Conservation (phyloP, 2,113 vertebrate species). For the Pavo muticus region DNA sequence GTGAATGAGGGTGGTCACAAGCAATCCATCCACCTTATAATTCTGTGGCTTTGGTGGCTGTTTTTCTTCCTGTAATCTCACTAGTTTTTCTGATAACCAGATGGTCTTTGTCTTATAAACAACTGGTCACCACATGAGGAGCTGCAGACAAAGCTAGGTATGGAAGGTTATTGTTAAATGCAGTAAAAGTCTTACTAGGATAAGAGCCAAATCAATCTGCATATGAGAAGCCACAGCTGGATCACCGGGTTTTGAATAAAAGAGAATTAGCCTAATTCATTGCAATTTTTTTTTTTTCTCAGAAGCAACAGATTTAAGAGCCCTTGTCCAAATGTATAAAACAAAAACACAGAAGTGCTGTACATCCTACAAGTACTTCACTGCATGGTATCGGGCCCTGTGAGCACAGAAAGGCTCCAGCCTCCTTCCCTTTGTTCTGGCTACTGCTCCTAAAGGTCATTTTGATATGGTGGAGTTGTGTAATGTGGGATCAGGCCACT, state of each 20-base stretch:
- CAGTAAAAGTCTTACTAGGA: not conserved
- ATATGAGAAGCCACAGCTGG: not conserved
- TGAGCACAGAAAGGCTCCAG: not conserved
- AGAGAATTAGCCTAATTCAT: not conserved
- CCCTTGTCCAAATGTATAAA: not conserved
- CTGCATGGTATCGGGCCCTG: not conserved
- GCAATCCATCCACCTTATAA: not conserved
- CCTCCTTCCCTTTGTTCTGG: not conserved
- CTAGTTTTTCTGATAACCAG: not conserved
- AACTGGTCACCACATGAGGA: not conserved
- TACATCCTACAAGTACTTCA: not conserved
- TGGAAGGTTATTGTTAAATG: accelerated
- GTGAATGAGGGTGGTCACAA: not conserved
- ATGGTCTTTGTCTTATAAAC: not conserved
- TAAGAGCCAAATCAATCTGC: not conserved
- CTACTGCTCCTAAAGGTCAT: not conserved
- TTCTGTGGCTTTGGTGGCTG: not conserved
- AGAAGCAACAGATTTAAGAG: not conserved
- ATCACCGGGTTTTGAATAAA: not conserved
- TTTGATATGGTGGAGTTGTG: not conserved
- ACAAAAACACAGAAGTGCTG: not conserved
- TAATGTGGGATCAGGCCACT: not conserved
- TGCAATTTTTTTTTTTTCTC: not conserved
- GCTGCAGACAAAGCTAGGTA: not conserved
- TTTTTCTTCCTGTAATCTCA: not conserved